These are phyloP conservation scores for Tragulus kanchil DNA, from an alignment of 2,113 vertebrate species.

Conservation along the genomic window DNA sequence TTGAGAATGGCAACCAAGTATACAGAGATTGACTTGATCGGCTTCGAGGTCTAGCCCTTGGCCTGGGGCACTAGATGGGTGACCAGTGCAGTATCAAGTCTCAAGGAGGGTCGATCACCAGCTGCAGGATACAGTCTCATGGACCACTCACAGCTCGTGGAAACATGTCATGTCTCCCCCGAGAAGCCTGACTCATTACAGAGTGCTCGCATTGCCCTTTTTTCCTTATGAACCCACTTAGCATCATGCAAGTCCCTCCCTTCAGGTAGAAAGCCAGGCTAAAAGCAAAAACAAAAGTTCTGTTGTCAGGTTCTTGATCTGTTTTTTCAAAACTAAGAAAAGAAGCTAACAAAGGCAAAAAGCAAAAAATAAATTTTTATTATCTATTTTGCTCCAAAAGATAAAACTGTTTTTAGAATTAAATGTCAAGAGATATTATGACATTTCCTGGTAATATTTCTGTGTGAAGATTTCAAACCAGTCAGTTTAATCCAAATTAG, in stretches of 20 bases:
- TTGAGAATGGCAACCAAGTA: not conserved
- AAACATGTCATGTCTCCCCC: not conserved
- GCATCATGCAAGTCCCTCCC: not conserved
- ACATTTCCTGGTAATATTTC: conserved; percentile 82
- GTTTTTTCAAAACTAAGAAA: conserved; percentile 59
- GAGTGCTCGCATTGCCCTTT: not conserved
- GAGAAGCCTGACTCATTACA: not conserved
- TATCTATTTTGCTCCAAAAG: conserved; percentile 78
- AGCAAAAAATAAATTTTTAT: conserved; percentile 73
- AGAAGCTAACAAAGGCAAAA: conserved; percentile 67
- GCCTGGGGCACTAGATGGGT: not conserved
- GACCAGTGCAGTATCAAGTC: not conserved
- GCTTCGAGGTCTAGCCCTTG: not conserved
- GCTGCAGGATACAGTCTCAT: not conserved
- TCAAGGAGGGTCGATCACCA: not conserved
- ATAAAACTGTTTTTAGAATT: conserved; percentile 84
- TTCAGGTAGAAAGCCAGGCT: conserved; percentile 36
- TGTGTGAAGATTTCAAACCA: conserved; percentile 85
- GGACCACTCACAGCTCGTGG: not conserved
- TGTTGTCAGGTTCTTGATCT: not conserved
- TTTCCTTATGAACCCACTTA: not conserved
- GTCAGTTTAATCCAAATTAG: conserved; percentile 87
- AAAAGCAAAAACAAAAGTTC: conserved; percentile 17
- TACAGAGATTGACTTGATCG: not conserved
- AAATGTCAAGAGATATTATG: conserved; percentile 79